Evolutionary conservation across 35 echinoderm and acorn worm species (phyloP), one percentile per base, ranked within the genome.

Genomic region (Apostichopus californicus): DNA sequence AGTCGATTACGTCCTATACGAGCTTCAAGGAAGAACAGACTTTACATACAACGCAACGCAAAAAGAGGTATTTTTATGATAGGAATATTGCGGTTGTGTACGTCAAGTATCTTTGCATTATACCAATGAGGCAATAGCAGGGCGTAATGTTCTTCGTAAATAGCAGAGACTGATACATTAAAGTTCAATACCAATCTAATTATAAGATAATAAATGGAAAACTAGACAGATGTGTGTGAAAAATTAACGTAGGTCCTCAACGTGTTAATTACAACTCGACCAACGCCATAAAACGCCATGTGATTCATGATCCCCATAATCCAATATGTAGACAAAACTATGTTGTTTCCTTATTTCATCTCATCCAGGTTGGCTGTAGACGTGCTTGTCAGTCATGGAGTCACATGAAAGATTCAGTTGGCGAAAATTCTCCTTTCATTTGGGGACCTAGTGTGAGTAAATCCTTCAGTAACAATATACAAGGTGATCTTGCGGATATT

Each of bases 31-130:
- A 12, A 66, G 95, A 78, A 46, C 59, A 53, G 95, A 96, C 71
- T 96, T 91, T 79, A 81, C 90, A 1, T 96, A 92, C 84, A 96
- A 57, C 81, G 77, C 93, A 88, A 92, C 93, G 90, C 70, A 91
- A 77, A 68, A 20, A 23, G 18, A 79, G 89, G 77, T 89, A 72
- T 22, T 25, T 22, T 24, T 9, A 12, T 24, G 34, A 24, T 12
- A 3, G 8, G 17, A 78, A 24, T 24, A 18, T 78, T 24, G 17
- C 34, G 17, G 17, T 78, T 78, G 9, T 24, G 34, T 22, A 78
- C 20, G 8, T 78, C 20, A 78, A 78, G 34, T 78, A 78, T 24
- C 8, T 78, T 24, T 24, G 17, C 17, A 11, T 9, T 46, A 24
- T 46, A 78, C 34, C 34, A 46, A 46, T 46, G 3, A 46, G 34